Base-by-base conservation (phyloP, 2,113 vertebrate species). In the Nestor notabilis region DNA sequence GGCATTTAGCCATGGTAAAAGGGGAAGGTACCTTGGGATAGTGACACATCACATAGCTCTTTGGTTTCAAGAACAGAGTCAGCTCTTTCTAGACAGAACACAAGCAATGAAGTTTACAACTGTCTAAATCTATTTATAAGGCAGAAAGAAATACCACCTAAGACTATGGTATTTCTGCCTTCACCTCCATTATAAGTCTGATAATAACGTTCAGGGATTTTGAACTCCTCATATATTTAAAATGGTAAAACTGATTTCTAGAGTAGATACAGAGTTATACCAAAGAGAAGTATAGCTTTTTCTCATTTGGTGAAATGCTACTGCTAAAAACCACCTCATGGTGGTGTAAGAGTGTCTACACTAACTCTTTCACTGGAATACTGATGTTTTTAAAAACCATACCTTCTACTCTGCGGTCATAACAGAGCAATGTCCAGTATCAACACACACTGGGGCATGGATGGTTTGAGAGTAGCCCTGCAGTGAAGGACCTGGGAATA, bases 51-150 rank as follows among this genome's bases (percentile, higher is more conserved):
- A 41, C 17, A 13, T 13, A 75, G 37, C 18, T 71, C 6, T 46
- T 61, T 44, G 41, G 14, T 66, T 87, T 90, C 35, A 43, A 44
- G 39, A 44, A 29, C 7, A 14, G 33, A 61, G 23, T 64, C 17
- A 0, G 0, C 7, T 71, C 15, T 41, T 79, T 77, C 33, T 21
- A 20, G 2, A 0, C 10, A 4, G 47, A 85, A 39, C 17, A 64
- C 11, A 76, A 71, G 25, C 13, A 39, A 33, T 18, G 13, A 55
- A 39, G 5, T 20, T 71, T 25, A 5, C 44, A 77, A 61, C 27
- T 83, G 31, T 41, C 10, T 50, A 82, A 79, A 27, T 13, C 37
- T 52, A 18, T 18, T 37, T 41, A 33, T 53, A 17, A 52, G 11
- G 37, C 41, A 89, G 69, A 87, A 80, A 37, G 4, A 66, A 33